These are phyloP conservation scores for Noctua janthe DNA, from an alignment of 2,888 invertebrate species.

Conservation along the genomic window DNA sequence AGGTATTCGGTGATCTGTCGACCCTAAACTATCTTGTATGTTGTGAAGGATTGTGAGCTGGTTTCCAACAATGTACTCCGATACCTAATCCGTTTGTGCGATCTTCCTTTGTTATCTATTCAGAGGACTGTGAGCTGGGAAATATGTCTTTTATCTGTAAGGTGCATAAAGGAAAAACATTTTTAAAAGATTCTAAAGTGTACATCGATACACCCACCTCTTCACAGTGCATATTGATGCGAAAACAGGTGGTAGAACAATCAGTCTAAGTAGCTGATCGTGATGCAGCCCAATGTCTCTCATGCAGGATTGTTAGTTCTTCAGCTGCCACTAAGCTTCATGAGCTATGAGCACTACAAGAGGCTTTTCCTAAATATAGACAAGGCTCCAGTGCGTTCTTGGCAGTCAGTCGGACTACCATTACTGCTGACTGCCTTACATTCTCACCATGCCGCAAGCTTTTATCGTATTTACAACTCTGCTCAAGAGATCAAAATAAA, in stretches of 20 bases:
- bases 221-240: neutral
- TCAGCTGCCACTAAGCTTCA: neutral
- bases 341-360: neutral
- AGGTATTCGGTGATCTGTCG: conserved; percentile 4
- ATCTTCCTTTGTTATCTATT: conserved; percentile 3
- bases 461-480: neutral
- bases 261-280: no score
- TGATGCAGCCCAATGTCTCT: neutral
- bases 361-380: neutral
- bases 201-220: neutral
- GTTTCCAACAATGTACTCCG: neutral
- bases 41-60: neutral
- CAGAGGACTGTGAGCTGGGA: no score
- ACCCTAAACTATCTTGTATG: neutral
- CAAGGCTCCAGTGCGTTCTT: neutral
- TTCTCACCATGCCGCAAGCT: neutral
- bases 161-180: no score
- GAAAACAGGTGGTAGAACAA: neutral
- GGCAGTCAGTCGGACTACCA: neutral
- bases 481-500: neutral
- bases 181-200: neutral
- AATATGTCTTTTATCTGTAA: neutral
- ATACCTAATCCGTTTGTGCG: neutral
- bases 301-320: neutral
- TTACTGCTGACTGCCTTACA: neutral